A percentile compares a stretch with the other conserved stretches of the same genome.
These are phyloP conservation scores for Alethe diademata DNA, from an alignment of 2,113 vertebrate genomes.

Conservation along the genomic window DNA sequence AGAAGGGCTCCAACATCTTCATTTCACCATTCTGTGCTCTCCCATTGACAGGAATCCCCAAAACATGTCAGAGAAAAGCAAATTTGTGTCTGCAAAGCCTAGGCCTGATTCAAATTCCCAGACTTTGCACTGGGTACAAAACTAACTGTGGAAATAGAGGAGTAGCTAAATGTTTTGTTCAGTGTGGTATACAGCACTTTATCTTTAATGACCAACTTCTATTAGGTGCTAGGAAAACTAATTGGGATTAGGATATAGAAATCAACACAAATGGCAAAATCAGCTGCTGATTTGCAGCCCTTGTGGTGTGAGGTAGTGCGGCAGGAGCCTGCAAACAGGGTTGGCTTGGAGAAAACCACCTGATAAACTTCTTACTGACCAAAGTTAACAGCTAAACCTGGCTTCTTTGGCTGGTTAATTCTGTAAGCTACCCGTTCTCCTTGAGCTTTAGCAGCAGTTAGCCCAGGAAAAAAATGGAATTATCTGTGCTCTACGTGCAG, in stretches of 20 bases:
- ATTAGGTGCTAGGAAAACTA: neutral
- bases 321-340: neutral
- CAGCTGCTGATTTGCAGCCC: neutral
- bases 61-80: neutral
- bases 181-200: neutral
- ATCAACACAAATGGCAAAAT: neutral
- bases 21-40: accelerated
- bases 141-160: neutral
- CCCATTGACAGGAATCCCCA: neutral
- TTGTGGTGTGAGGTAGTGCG: neutral
- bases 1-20: neutral
- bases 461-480: neutral
- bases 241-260: neutral
- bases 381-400: neutral
- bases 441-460: neutral
- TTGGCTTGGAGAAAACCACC: neutral
- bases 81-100: neutral
- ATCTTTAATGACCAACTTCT: neutral
- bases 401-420: neutral
- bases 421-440: neutral
- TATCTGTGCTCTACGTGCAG: neutral
- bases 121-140: neutral
- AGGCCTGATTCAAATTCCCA: neutral
- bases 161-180: neutral
- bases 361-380: neutral